These are phyloP conservation scores for Gallinago nigripennis DNA, from an alignment of 2,797 vertebrate genomes.

Conservation along the genomic window DNA sequence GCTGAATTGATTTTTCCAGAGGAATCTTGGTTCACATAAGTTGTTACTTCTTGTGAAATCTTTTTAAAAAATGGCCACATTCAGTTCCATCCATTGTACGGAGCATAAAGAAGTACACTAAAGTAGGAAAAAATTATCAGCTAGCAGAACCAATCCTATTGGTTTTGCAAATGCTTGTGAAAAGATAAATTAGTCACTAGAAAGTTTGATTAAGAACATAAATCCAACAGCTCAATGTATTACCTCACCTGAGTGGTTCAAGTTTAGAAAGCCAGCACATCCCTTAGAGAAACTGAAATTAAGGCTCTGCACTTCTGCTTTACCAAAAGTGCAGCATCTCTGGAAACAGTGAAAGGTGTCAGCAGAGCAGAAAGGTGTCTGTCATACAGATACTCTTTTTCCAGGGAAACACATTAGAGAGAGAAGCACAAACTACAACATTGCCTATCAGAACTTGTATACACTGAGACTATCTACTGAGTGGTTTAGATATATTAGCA, in stretches of 20 bases:
- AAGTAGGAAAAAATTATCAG: background rate
- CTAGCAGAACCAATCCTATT: background rate
- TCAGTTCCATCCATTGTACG: background rate
- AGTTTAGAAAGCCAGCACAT: background rate
- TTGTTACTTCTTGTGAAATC: conserved; percentile 28
- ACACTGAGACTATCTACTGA: background rate
- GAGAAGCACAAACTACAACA: background rate
- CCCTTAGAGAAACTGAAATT: background rate
- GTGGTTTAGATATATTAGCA: background rate
- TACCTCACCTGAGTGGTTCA: background rate
- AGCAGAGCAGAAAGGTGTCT: background rate
- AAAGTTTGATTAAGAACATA: background rate
- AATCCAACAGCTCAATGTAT: background rate
- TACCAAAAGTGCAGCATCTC: background rate
- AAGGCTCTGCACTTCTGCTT: background rate
- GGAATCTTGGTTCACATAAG: conserved; percentile 44
- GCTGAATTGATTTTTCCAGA: conserved; percentile 58
- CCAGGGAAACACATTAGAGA: background rate
- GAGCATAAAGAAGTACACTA: background rate
- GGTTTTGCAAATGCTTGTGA: background rate
- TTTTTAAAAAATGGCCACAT: background rate
- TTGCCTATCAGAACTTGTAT: background rate
- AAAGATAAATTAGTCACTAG: background rate
- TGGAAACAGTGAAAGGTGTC: background rate
- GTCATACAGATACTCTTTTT: background rate